Evolutionary conservation across 2,888 invertebrate species (phyloP), one percentile per base, ranked within the genome.

Genomic region (Alcis repandata): DNA sequence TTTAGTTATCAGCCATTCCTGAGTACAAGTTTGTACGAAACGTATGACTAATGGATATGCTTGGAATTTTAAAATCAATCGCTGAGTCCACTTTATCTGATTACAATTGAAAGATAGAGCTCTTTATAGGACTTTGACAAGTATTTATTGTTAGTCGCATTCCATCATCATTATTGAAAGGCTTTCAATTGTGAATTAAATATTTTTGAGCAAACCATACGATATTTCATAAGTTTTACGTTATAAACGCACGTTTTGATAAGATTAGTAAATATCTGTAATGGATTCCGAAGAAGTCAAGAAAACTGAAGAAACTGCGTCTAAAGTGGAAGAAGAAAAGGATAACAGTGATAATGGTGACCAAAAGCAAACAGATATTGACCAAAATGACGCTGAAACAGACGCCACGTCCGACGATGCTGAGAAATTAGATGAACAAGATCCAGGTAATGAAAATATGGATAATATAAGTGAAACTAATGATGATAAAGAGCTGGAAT

Each of bases 241-340:
- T n/a, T n/a, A 22, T n/a, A 7, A 10, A 15, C 15, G 17, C 17
- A 32, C 22, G 6, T 11, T 17, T 51, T 36, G 11, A 13, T n/a
- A n/a, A 36, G 7, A 20, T 13, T 19, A 49, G 15, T 36, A 19
- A 36, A 51, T 36, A 36, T 36, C 8, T 20, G 20, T 8, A 45
- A 69, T 69, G 69, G 48, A 60, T 64, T 41, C 58, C 13, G 60
- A 61, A 62, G 59, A 62, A n/a, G 15, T 49, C 10, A 59, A 49
- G 15, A 67, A 63, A 20, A 48, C 48, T 27, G 63, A 58, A 46
- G 36, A 38, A 27, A 43, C 57, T 19, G 38, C 20, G 3, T 41
- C 33, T 8, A 57, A 57, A n/a, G 45, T 4, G n/a, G 51, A 51
- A 13, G 45, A 43, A 11, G 19, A 38, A 13, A 33, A 48, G 8